Conservation (phyloP, 2,888 invertebrate species). For the Venustoraphidia nigricollis region DNA sequence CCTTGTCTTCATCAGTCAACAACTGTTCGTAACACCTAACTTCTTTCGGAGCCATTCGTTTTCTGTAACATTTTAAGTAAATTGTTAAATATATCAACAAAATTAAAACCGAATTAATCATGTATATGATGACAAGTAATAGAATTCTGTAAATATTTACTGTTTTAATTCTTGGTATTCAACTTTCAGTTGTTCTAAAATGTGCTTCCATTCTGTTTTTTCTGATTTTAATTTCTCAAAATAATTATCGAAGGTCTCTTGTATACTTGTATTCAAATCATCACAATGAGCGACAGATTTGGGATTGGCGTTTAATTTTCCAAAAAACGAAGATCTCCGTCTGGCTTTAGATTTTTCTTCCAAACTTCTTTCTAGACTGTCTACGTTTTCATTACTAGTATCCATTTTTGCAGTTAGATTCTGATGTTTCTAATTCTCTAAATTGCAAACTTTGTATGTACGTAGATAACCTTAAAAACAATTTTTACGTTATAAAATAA, state of each 20-base stretch:
- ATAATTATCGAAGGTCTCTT: slow-evolving; percentile 19
- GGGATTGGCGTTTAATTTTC: no score
- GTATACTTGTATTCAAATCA: no score
- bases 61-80: slow-evolving; percentile 2
- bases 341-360: no score
- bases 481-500: no score
- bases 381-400: not conserved
- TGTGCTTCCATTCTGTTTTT: slow-evolving; percentile 32
- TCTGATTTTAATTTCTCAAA: slow-evolving; percentile 25
- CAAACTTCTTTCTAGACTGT: no score
- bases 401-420: not conserved
- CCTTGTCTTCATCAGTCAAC: slow-evolving; percentile 30
- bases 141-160: slow-evolving; percentile 20
- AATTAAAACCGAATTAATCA: not conserved
- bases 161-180: slow-evolving; percentile 29
- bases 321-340: no score
- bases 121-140: no score
- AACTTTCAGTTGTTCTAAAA: slow-evolving; percentile 26
- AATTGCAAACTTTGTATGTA: no score
- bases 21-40: slow-evolving; percentile 24
- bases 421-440: no score
- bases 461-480: no score
- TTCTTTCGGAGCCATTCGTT: not conserved
- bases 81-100: no score
- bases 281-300: no score